Base-by-base conservation (phyloP, 2,797 vertebrate genomes). In the Alcedo atthis region DNA sequence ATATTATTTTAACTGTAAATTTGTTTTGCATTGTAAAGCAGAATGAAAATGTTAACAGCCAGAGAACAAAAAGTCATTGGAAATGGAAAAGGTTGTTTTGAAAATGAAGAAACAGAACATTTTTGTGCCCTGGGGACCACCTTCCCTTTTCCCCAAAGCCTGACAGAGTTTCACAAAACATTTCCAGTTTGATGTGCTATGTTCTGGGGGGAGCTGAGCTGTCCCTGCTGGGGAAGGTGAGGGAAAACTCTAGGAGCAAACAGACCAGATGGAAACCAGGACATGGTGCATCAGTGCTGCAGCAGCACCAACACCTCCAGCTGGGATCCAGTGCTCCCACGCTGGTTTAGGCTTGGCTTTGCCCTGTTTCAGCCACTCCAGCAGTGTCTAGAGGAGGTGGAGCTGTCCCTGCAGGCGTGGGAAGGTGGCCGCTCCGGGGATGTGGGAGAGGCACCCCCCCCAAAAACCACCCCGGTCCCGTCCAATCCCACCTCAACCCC, bases 401-500 rank as follows among this genome's bases (percentile, higher is more conserved):
- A 58, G 73, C 3, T 16, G 40, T 14, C 37, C 49, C 45, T 2
- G 1, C 8, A 2, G 2, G 63, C 2, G 0, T 0, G 2, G 64
- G 35, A 20, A 20, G 24, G 81, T 1, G 4, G 46, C 33, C 1
- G 5, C 77, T n/a, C 21, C 0, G 0, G 30, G 54, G 80, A 25
- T 6, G 5, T 5, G 12, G n/a, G 37, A 53, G 67, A 42, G 79
- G 11, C 80, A 75, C 35, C 71, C 43, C 43, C 40, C 37, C 37
- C 14, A 40, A 40, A 1, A 2, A 2, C 76, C 1, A 6, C 79
- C 75, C 51, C 5, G 6, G 49, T 43, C 45, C 81, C 1, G 0
- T 26, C 24, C 32, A 83, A 91, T 42, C 57, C 78, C 74, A 85
- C 73, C 77, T 53, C 80, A 55, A 76, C 11, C 58, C 42, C 46